Percentiles rank a stretch among this genome's conserved stretches.
These are phyloP conservation scores for Paramuricea clavata DNA, from an alignment of 92 coral and sea anemone genomes.

Conservation along the genomic window DNA sequence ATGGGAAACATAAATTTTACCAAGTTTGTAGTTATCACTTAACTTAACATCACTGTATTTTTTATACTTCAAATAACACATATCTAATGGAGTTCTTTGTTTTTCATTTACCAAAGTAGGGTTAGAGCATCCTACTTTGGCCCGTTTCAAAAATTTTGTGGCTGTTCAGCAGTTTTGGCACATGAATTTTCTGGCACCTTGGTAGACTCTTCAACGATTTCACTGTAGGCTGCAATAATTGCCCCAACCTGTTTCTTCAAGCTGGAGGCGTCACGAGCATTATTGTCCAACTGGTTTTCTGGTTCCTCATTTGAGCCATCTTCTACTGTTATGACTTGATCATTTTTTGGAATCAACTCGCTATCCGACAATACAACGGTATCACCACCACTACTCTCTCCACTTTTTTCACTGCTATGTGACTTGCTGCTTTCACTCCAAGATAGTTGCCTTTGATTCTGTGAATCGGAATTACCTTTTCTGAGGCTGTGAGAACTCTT, in stretches of 20 bases:
- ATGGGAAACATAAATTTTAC: background rate
- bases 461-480: background rate
- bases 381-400: constrained; percentile 56
- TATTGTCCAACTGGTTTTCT: background rate
- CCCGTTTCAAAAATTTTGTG: background rate
- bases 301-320: too few species aligned
- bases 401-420: constrained; percentile 22
- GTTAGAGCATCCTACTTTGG: constrained; percentile 20
- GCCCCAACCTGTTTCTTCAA: too few species aligned
- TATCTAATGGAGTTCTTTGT: background rate
- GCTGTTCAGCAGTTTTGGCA: background rate
- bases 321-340: constrained; percentile 2
- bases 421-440: constrained; percentile 1
- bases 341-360: constrained; percentile 6
- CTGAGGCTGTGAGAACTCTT: too few species aligned
- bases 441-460: constrained; percentile 1
- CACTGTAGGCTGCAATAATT: too few species aligned
- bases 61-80: constrained; percentile 3
- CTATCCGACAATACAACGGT: constrained; percentile 27
- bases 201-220: constrained; percentile 22
- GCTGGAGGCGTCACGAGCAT: background rate
- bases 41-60: constrained; percentile 7
- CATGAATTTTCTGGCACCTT: background rate
- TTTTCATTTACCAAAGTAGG: background rate
- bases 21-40: background rate